Evolutionary conservation across 2,888 invertebrate genomes (phyloP).

Genomic region (Pseudococcus viburni): DNA sequence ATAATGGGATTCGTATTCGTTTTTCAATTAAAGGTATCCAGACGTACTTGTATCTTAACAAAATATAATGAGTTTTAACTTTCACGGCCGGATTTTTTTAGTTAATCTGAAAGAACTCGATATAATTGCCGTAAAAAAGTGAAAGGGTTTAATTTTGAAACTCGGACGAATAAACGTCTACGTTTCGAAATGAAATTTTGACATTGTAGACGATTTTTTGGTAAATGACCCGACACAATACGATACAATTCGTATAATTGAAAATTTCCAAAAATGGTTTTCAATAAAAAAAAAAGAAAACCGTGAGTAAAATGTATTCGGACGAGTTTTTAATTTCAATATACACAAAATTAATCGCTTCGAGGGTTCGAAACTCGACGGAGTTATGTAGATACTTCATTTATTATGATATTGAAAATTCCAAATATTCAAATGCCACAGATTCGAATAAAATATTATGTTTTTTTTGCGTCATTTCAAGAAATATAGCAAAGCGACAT

Average conservation of each 20-base stretch:
- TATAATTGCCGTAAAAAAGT: not conserved
- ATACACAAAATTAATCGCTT: not conserved
- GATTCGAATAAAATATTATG: not conserved
- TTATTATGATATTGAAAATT: not conserved
- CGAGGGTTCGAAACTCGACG: not conserved
- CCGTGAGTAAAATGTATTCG: not conserved
- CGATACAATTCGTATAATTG: not conserved
- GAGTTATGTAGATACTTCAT: not conserved
- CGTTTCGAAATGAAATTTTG: not conserved
- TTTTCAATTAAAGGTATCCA: not conserved
- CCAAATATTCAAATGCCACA: not conserved
- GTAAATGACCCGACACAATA: not conserved
- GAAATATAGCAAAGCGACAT: not conserved
- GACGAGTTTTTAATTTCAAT: not conserved
- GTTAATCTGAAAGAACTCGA: not conserved
- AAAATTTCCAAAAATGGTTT: slow-evolving; percentile 3
- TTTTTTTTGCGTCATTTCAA: not conserved
- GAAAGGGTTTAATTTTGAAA: not conserved
- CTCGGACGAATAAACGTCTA: not conserved
- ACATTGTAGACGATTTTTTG: not conserved
- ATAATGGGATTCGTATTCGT: not conserved
- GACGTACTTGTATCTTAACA: not conserved
- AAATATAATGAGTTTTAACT: not conserved
- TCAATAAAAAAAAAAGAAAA: not conserved
- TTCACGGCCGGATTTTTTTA: not conserved